Evolutionary conservation across 2,888 invertebrate genomes (phyloP), one percentile per base, ranked within the genome.

Genomic region (Dynastes grantii): DNA sequence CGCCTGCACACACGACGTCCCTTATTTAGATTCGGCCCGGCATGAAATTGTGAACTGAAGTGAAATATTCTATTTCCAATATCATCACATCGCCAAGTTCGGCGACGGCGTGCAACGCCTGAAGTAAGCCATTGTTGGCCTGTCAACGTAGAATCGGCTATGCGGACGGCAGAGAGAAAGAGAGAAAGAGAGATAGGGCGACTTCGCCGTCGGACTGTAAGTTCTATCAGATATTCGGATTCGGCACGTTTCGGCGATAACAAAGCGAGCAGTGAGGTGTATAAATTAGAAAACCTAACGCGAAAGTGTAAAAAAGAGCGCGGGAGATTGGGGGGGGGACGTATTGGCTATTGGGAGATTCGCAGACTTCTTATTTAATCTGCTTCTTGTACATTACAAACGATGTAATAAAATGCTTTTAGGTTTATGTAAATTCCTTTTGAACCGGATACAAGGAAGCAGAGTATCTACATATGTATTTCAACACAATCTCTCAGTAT

Each of bases 21-120:
- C 87, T 86, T 87, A 88, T 88, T 87, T 88, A 87, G 87, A 87
- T 87, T 85, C 84, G 84, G 83, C 84, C 84, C 84, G 81, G 81
- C 82, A 84, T 87, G 87, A 88, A 88, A 87, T 87, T 85, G 87
- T 87, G 84, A 86, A 88, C 85, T 85, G 86, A 83, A 87, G 87
- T 88, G 88, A 87, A 87, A 87, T 88, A 87, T 88, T 88, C 87
- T 86, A 87, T 88, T 87, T 88, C 87, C 88, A 87, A 87, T 88
- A 88, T 87, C 87, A 87, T 58, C 55, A 22, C 22, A 0, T 58
- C 55, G 55, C 55, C 22, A 22, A n/a, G 37, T 11, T 13, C 87
- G 87, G 87, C 84, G 81, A 84, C 83, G 83, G 45, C 49, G 70
- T 70, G 86, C 87, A 87, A 87, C 87, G 87, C 87, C 85, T 86